phyloP scores from a whole-genome alignment of 2,113 vertebrate genomes.

The Trinectes maculatus region DNA sequence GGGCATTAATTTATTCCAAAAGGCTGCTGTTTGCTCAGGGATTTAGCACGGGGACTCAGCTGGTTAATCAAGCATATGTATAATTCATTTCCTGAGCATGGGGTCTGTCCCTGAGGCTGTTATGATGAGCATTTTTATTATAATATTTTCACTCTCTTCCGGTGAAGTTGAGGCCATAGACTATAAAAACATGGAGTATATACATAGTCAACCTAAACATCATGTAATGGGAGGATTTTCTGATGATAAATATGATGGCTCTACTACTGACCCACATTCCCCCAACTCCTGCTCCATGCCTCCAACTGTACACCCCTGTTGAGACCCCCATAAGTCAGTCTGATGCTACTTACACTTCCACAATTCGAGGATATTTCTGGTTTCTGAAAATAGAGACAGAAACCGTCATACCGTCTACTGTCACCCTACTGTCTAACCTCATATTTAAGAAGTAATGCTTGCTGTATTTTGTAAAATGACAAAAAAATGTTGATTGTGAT shows the following conservation, averaged over 20 bases:
- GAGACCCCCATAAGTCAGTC: constrained; percentile 50
- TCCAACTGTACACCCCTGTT: constrained; percentile 44
- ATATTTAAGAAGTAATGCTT: too few relatives aligned
- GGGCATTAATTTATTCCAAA: constrained; percentile 71
- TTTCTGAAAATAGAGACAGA: constrained; percentile 25
- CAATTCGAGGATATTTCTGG: constrained; percentile 62
- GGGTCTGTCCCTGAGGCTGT: constrained; percentile 59
- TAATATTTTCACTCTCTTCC: constrained; percentile 56
- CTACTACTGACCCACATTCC: background rate
- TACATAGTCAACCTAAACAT: constrained; percentile 47
- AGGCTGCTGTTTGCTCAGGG: constrained; percentile 71
- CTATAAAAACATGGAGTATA: constrained; percentile 53
- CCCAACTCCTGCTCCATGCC: constrained; percentile 6
- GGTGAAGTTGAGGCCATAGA: constrained; percentile 40
- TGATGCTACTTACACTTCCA: constrained; percentile 68
- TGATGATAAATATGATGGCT: constrained; percentile 10
- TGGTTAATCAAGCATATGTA: constrained; percentile 76
- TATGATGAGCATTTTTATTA: constrained; percentile 56
- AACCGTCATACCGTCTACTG: too few relatives aligned
- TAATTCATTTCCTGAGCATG: constrained; percentile 71
- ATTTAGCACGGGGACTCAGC: constrained; percentile 68
- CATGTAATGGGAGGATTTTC: constrained; percentile 37
- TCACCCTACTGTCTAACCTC: too few relatives aligned
- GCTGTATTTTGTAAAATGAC: too few relatives aligned
- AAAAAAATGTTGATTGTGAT: too few relatives aligned